Evolutionary conservation across 1,140 invertebrate genomes (phyloP), one percentile per base, ranked within the genome.

Genomic region (Drosophila ercepeae): DNA sequence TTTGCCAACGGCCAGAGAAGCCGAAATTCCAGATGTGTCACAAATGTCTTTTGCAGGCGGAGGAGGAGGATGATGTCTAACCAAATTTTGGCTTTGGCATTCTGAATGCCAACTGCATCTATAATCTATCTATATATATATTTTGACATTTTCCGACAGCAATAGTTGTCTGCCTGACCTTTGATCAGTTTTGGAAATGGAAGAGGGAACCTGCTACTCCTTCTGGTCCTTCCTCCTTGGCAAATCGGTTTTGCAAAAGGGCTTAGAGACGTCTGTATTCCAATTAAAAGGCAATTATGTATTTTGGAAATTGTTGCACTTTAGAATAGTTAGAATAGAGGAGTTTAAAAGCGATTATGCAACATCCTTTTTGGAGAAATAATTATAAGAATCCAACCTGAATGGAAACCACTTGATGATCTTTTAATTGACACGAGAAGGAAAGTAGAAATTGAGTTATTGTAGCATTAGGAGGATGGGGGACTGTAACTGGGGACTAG

Each of bases 211-310:
- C 25, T 27, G 3, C 42, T 46, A 9, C 11, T 39, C 29, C 36
- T 42, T 7, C 48, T 13, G 7, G 8, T 39, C 50, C 14, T 44
- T 44, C n/a, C n/a, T 51, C 45, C 64, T 71, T 71, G 52, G 36
- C 64, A 71, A 71, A 49, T 58, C 11, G 27, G 7, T 19, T 5
- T 18, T 8, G 11, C 36, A 39, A 36, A 45, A 27, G 29, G 25
- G 36, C 32, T 27, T 45, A 13, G n/a, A 29, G 59, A 16, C 32
- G 60, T 19, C 57, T 6, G 36, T 14, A 41, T 64, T 65, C 68
- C 81, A 84, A 86, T 84, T 86, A 84, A 84, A 88, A 86, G 75
- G 82, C 68, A 84, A 88, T 84, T 88, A 88, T n/a, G n/a, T n/a
- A n/a, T n/a, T 72, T 53, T 63, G 49, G 50, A 36, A 65, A 81